Evolutionary conservation across 2,797 vertebrate species (phyloP).

Genomic region (Tolypeutes matacus): DNA sequence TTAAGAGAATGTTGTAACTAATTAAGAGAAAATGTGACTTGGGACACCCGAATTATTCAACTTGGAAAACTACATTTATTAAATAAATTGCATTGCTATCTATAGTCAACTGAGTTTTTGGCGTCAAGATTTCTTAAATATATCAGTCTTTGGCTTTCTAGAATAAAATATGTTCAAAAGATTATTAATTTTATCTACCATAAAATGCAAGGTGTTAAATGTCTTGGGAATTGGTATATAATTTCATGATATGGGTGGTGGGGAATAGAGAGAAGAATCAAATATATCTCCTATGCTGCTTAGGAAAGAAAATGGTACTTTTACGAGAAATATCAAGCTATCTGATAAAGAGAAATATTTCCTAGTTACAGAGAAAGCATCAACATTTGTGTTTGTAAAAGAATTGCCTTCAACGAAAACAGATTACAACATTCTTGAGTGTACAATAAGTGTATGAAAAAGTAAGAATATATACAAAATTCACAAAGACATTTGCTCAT

Average conservation of each 20-base stretch:
- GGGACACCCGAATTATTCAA: background rate
- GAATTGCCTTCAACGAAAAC: slow-evolving; percentile 14
- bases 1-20: background rate
- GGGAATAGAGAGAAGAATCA: background rate
- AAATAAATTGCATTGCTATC: slow-evolving; percentile 4
- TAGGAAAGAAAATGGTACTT: background rate
- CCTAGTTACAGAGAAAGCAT: background rate
- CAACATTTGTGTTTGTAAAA: background rate
- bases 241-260: background rate
- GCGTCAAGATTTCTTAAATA: background rate
- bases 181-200: background rate
- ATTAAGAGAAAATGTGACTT: background rate
- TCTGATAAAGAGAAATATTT: slow-evolving; percentile 8
- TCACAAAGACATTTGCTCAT: background rate
- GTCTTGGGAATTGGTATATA: background rate
- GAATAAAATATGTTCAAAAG: background rate
- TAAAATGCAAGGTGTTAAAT: background rate
- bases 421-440: background rate
- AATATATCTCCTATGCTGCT: background rate
- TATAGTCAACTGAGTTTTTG: background rate
- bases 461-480: slow-evolving; percentile 4
- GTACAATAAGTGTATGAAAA: background rate
- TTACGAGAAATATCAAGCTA: background rate
- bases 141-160: background rate
- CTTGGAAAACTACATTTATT: background rate